phyloP scores from a whole-genome alignment of 64 coral and sea anemone genomes.

The Acropora yongei region DNA sequence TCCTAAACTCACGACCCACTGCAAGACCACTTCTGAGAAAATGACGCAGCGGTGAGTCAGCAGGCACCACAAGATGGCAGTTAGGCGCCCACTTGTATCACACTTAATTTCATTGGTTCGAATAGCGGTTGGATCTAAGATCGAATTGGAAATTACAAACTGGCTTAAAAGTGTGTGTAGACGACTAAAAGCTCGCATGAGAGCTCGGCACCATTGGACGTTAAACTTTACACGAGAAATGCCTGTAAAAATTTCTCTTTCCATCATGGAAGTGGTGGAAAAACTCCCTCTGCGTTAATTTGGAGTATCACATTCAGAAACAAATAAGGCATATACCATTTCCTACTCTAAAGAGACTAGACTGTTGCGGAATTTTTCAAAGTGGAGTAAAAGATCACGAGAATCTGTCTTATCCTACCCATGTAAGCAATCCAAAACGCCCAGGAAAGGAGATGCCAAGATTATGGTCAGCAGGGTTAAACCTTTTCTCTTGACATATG shows the following conservation, averaged over 20 bases:
- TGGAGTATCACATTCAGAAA: constrained; percentile 25
- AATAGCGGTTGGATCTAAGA: not conserved
- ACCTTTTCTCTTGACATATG: no score
- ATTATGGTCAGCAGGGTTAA: no score
- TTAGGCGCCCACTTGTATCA: not conserved
- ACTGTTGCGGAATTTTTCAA: constrained; percentile 54
- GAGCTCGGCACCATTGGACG: constrained; percentile 19
- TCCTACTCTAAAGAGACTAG: constrained; percentile 56
- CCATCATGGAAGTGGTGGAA: not conserved
- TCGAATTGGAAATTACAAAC: not conserved
- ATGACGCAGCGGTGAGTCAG: constrained; percentile 19
- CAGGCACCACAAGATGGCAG: not conserved
- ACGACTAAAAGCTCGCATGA: constrained; percentile 17
- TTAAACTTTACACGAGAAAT: constrained; percentile 4
- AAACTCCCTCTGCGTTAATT: not conserved
- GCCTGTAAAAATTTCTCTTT: constrained; percentile 1
- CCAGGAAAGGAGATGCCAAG: no score
- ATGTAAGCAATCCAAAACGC: no score
- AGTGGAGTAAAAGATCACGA: not conserved
- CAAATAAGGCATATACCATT: not conserved
- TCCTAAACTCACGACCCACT: no score
- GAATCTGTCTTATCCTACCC: no score
- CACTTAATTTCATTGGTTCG: not conserved
- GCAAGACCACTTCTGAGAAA: no score
- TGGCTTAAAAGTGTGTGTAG: not conserved